These are phyloP conservation scores for Vidua macroura DNA, from an alignment of 2,113 vertebrate species.

Conservation along the genomic window DNA sequence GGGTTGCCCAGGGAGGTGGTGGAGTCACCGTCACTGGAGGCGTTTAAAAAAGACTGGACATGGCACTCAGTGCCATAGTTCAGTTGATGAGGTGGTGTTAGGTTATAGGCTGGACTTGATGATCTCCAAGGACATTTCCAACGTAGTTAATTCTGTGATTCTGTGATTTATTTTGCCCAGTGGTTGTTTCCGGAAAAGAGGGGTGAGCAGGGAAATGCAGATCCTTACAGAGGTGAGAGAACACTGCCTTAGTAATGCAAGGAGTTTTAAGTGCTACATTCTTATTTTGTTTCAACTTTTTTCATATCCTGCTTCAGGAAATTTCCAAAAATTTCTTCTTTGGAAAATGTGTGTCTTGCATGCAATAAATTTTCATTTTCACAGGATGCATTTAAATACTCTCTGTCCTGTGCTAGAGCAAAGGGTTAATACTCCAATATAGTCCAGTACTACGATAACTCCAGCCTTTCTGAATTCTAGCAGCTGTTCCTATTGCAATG, in stretches of 20 bases:
- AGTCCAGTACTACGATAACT: background rate
- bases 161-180: background rate
- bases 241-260: background rate
- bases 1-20: background rate
- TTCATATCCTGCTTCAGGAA: background rate
- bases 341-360: background rate
- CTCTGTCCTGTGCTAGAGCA: background rate
- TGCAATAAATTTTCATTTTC: background rate
- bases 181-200: background rate
- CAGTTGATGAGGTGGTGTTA: background rate
- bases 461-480: background rate
- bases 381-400: background rate
- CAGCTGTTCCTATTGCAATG: background rate
- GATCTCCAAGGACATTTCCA: background rate
- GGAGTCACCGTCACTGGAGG: fast-evolving
- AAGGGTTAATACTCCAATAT: background rate
- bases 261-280: background rate
- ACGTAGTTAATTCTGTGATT: background rate
- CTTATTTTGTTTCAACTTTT: background rate
- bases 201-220: background rate
- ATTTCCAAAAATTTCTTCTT: background rate
- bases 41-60: fast-evolving
- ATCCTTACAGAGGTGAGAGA: background rate
- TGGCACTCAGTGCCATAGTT: background rate
- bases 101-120: background rate